Evolutionary conservation across 1,140 invertebrate species (phyloP).

Genomic region (Scaptomyza pallida): DNA sequence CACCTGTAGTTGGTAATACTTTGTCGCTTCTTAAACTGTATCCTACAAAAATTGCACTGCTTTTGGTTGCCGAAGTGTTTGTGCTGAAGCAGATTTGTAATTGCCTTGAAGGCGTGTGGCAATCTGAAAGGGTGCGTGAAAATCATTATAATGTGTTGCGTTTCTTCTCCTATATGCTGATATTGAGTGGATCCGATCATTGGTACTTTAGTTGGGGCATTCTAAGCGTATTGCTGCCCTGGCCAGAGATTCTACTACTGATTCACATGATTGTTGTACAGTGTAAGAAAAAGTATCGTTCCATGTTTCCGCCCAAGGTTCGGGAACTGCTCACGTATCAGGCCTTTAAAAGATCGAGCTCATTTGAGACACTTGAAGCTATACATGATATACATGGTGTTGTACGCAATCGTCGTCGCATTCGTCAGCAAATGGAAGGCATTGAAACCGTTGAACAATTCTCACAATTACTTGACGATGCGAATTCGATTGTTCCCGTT

Average conservation of each 20-base stretch:
- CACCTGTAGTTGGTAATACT: constrained; percentile 7
- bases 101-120: neutral
- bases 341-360: neutral
- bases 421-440: neutral
- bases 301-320: neutral
- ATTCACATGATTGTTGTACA: neutral
- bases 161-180: constrained; percentile 3
- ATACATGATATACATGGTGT: too few relatives aligned
- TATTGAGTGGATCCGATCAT: constrained; percentile 16
- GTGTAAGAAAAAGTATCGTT: neutral
- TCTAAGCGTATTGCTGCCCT: neutral
- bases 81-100: neutral
- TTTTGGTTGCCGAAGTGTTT: neutral
- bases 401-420: neutral
- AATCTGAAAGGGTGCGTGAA: neutral
- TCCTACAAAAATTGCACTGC: neutral
- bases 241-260: constrained; percentile 12
- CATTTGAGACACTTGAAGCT: too few relatives aligned
- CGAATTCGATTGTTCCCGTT: too few relatives aligned
- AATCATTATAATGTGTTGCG: neutral
- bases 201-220: neutral
- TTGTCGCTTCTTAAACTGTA: constrained; percentile 3
- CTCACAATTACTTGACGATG: too few relatives aligned
- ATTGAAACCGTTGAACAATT: too few relatives aligned
- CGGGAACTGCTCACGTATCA: neutral